Evolutionary conservation across 2,888 invertebrate genomes (phyloP).

Genomic region (Sphaeridia pumilis): DNA sequence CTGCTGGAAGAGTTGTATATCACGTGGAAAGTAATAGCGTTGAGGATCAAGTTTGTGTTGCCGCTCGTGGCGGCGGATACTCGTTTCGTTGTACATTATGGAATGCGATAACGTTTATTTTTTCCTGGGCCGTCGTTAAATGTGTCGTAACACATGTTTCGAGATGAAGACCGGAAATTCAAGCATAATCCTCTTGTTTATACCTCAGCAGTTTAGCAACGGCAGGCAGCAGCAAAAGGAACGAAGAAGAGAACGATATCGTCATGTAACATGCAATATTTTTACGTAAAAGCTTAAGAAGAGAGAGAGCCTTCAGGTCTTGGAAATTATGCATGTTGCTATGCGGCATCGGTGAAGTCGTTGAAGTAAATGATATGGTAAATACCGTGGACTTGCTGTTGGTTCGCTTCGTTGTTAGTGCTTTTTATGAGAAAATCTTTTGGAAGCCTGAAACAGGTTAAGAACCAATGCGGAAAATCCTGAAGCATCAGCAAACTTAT

Average conservation of each 20-base stretch:
- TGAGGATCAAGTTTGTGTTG: not conserved
- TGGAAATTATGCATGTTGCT: too few relatives aligned
- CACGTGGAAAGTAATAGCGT: too few relatives aligned
- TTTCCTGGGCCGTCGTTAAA: constrained; percentile 15
- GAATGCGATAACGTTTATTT: constrained; percentile 12
- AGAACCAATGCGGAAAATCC: too few relatives aligned
- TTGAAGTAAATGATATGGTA: too few relatives aligned
- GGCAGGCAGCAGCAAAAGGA: not conserved
- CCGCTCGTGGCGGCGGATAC: not conserved
- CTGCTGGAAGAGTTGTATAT: too few relatives aligned
- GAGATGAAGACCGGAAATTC: constrained; percentile 19
- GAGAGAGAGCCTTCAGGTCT: too few relatives aligned
- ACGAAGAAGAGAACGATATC: not conserved
- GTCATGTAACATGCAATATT: not conserved
- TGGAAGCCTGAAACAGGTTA: too few relatives aligned
- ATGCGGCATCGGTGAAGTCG: too few relatives aligned
- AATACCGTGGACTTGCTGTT: too few relatives aligned
- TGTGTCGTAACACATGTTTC: constrained; percentile 20
- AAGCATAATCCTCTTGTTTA: not conserved
- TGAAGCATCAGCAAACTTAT: too few relatives aligned
- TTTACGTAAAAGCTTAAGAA: not conserved
- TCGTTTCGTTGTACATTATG: constrained; percentile 8
- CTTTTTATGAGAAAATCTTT: too few relatives aligned
- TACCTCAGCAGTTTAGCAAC: constrained; percentile 1
- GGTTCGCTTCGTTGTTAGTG: too few relatives aligned